Evolutionary conservation across 2,113 vertebrate genomes (phyloP).

Genomic region (Suricata suricatta): DNA sequence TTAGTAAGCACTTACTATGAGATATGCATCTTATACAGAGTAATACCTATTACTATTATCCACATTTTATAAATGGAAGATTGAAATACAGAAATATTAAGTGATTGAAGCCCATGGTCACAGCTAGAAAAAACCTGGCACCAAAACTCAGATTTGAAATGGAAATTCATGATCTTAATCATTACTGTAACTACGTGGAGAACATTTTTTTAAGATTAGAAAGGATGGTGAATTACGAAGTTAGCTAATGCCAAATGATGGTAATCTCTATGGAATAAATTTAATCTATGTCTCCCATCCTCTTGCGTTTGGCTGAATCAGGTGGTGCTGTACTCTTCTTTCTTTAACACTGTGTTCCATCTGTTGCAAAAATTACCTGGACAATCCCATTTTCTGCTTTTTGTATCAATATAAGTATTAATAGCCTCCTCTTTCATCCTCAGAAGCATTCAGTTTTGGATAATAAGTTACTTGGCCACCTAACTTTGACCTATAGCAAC

Average conservation of each 20-base stretch:
- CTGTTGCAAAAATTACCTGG: neutral
- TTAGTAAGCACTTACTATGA: neutral
- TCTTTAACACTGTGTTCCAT: slow-evolving; percentile 4
- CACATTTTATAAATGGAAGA: neutral
- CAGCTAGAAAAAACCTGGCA: neutral
- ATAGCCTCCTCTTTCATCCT: neutral
- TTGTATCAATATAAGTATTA: neutral
- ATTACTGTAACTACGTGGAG: neutral
- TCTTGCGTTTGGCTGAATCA: neutral
- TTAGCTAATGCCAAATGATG: neutral
- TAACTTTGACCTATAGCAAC: neutral
- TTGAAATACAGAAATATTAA: neutral
- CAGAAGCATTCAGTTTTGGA: neutral
- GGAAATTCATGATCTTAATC: neutral
- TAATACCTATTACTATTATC: neutral
- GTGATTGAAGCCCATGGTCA: neutral
- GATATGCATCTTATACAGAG: neutral
- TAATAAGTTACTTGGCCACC: neutral
- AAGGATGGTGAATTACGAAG: neutral
- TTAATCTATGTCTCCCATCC: neutral
- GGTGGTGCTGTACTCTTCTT: neutral
- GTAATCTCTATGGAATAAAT: neutral
- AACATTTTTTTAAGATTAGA: neutral
- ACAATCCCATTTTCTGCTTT: neutral
- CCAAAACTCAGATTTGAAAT: neutral